Conservation (phyloP, 2,113 vertebrate genomes). For the Lophotis ruficrista region DNA sequence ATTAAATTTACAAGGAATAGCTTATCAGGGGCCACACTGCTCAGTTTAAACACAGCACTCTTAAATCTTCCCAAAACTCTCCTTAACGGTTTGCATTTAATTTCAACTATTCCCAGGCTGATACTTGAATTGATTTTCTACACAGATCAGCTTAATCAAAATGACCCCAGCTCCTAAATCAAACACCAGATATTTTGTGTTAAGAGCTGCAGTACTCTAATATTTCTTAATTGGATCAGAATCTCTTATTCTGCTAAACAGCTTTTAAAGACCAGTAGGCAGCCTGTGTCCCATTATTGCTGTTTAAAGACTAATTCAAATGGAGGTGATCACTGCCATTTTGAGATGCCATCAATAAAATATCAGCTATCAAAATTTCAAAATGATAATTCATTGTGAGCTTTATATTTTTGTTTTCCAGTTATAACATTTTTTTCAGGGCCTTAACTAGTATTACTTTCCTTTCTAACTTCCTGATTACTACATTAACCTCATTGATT, state of each 20-base stretch:
- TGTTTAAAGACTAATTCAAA: neutral
- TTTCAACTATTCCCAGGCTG: neutral
- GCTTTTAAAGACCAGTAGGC: neutral
- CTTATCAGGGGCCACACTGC: neutral
- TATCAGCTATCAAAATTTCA: neutral
- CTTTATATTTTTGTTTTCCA: neutral
- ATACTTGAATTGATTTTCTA: conserved; percentile 7
- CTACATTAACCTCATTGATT: neutral
- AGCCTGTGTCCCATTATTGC: neutral
- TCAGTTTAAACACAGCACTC: neutral
- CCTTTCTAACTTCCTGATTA: neutral
- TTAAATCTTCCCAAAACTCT: conserved; percentile 6
- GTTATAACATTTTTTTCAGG: neutral
- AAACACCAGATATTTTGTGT: neutral
- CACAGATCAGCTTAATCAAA: neutral
- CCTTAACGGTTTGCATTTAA: conserved; percentile 8
- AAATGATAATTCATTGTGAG: neutral
- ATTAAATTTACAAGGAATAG: conserved; percentile 1
- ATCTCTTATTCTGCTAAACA: neutral
- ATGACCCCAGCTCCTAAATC: neutral
- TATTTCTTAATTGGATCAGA: neutral
- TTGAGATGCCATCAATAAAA: neutral
- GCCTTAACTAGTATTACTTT: neutral
- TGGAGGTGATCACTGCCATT: neutral
- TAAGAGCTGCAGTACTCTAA: neutral